Percentiles rank a stretch among this genome's conserved stretches.
phyloP scores from a whole-genome alignment of 2,888 invertebrate species.

The Autographa gamma region DNA sequence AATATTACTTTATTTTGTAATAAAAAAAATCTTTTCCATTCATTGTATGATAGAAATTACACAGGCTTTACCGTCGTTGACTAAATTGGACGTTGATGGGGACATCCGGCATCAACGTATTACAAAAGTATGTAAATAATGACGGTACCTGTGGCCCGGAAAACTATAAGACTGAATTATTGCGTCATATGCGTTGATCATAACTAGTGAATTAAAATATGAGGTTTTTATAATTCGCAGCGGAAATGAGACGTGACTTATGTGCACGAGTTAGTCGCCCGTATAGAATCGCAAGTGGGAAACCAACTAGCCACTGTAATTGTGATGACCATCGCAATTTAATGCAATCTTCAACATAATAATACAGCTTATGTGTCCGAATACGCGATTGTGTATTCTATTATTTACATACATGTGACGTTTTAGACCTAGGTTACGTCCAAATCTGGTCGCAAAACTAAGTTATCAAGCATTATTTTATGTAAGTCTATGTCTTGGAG shows the following conservation, averaged over 20 bases:
- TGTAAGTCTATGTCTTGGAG: too few species aligned
- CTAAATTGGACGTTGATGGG: not conserved
- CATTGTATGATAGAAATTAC: too few species aligned
- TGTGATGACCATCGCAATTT: not conserved
- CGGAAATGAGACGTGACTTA: constrained; percentile 25
- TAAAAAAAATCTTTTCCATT: too few species aligned
- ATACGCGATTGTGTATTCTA: not conserved
- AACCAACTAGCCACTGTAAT: constrained; percentile 21
- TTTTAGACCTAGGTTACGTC: too few species aligned
- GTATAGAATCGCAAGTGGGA: constrained; percentile 14
- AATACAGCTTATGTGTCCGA: not conserved
- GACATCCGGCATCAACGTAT: not conserved
- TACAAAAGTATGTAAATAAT: not conserved
- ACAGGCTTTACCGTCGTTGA: not conserved
- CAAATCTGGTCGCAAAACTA: too few species aligned
- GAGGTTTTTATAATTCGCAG: not conserved
- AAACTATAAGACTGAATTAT: not conserved
- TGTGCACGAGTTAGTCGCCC: constrained; percentile 34
- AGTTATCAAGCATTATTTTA: too few species aligned
- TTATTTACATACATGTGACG: too few species aligned
- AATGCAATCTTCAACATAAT: not conserved
- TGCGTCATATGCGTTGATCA: not conserved
- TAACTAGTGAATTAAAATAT: constrained; percentile 5
- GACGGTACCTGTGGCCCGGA: not conserved
- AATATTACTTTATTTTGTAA: too few species aligned